phyloP scores from a whole-genome alignment of 2,888 invertebrate genomes.

The Orthosia gracilis region DNA sequence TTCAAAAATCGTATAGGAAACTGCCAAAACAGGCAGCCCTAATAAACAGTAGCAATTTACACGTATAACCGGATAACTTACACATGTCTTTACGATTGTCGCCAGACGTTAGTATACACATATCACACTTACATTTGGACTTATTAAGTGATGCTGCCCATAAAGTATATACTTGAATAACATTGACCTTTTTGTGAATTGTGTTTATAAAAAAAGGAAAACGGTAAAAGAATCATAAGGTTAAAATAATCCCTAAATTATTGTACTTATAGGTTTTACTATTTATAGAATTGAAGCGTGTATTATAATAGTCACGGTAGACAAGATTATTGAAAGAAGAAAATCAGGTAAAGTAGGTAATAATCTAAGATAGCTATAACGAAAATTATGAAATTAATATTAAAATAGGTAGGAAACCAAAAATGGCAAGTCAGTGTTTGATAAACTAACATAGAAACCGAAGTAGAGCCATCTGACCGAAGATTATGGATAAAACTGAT shows the following conservation, averaged over 20 bases:
- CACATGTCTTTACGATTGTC: conserved; percentile 51
- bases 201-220: conserved; percentile 13
- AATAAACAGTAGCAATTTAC: conserved; percentile 44
- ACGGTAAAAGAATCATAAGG: conserved; percentile 4
- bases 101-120: conserved; percentile 33
- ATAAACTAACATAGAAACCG: too few relatives aligned
- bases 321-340: conserved; percentile 19
- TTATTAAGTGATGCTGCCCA: conserved; percentile 27
- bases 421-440: background rate
- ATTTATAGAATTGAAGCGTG: conserved; percentile 8
- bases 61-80: conserved; percentile 41
- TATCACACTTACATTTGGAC: conserved; percentile 34
- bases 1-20: background rate
- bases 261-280: background rate
- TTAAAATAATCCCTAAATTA: conserved; percentile 11
- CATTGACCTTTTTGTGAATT: conserved; percentile 27
- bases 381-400: conserved; percentile 5
- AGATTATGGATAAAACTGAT: background rate
- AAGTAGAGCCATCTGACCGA: background rate
- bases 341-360: background rate
- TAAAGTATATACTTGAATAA: conserved; percentile 27
- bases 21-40: conserved; percentile 34
- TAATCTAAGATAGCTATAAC: background rate
- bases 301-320: background rate
- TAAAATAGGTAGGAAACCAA: background rate